A percentile compares a stretch with the other conserved stretches of the same genome.
phyloP scores from a whole-genome alignment of 2,888 invertebrate species.

The Xanthorhoe designata region DNA sequence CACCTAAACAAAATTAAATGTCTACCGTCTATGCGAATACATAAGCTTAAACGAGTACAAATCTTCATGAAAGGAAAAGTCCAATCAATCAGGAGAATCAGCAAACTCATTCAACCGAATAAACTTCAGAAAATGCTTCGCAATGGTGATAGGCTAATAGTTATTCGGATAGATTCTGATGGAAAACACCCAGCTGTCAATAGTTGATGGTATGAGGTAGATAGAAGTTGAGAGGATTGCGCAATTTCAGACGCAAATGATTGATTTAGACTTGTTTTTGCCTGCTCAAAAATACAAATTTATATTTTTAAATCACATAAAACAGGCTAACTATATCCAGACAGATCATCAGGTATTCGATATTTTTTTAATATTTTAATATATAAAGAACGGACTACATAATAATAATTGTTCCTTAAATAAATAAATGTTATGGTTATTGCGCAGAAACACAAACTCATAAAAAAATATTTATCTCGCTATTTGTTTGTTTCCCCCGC shows the following conservation, averaged over 20 bases:
- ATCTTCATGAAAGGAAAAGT: constrained; percentile 3
- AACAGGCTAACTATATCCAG: no score
- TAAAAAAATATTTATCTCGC: constrained; percentile 24
- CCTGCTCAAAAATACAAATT: not conserved
- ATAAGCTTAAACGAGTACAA: not conserved
- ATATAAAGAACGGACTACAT: not conserved
- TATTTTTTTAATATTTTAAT: not conserved
- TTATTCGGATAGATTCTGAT: constrained; percentile 35
- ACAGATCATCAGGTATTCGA: not conserved
- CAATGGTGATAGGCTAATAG: constrained; percentile 20
- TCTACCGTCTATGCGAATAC: no score
- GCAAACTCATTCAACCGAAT: constrained; percentile 5
- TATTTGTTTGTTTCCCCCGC: constrained; percentile 39
- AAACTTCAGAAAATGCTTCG: constrained; percentile 11
- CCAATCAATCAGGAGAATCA: constrained; percentile 12
- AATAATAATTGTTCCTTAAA: not conserved
- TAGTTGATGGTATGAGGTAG: constrained; percentile 27
- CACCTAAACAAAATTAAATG: no score
- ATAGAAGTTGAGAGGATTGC: not conserved
- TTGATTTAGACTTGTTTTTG: not conserved
- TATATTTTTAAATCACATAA: no score
- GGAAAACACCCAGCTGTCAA: constrained; percentile 43
- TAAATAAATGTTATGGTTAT: constrained; percentile 9
- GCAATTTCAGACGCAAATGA: not conserved
- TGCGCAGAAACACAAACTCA: constrained; percentile 20